These are phyloP conservation scores for Heliothis peltigera DNA, from an alignment of 2,888 invertebrate species.

Conservation along the genomic window DNA sequence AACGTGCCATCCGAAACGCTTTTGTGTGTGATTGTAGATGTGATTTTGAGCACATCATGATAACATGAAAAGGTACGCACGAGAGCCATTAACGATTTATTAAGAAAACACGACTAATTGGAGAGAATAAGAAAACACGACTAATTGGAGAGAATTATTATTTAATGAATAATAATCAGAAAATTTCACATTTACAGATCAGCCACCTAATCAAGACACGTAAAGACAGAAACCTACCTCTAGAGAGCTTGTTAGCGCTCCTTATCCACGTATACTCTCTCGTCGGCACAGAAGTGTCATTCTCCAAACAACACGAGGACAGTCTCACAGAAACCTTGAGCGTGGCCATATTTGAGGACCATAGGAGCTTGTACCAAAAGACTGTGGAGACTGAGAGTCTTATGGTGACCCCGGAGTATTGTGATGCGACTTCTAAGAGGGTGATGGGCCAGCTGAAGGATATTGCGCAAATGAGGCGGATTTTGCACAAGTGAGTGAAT, in stretches of 20 bases:
- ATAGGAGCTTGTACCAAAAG: slow-evolving; percentile 69
- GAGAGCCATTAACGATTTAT: too few relatives aligned
- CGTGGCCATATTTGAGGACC: slow-evolving; percentile 90
- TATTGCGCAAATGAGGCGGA: slow-evolving; percentile 80
- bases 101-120: too few relatives aligned
- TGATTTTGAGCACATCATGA: too few relatives aligned
- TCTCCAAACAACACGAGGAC: slow-evolving; percentile 87
- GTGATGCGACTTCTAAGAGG: slow-evolving; percentile 71
- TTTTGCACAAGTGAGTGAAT: slow-evolving; percentile 76
- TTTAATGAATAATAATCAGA: background rate
- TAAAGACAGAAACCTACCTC: slow-evolving; percentile 84
- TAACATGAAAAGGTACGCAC: too few relatives aligned
- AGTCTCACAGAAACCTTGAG: slow-evolving; percentile 84
- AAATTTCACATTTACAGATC: slow-evolving; percentile 78
- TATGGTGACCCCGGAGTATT: slow-evolving; percentile 75
- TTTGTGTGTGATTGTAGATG: too few relatives aligned
- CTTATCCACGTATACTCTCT: slow-evolving; percentile 91
- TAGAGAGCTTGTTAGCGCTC: slow-evolving; percentile 90
- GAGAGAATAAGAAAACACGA: too few relatives aligned
- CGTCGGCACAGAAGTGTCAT: slow-evolving; percentile 89
- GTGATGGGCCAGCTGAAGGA: slow-evolving; percentile 78
- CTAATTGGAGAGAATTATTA: too few relatives aligned
- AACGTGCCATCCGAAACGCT: too few relatives aligned
- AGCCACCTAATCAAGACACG: slow-evolving; percentile 89
- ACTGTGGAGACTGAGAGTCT: slow-evolving; percentile 56